Evolutionary conservation across 1,140 invertebrate species (phyloP).

Genomic region (Zaprionus nigranus): DNA sequence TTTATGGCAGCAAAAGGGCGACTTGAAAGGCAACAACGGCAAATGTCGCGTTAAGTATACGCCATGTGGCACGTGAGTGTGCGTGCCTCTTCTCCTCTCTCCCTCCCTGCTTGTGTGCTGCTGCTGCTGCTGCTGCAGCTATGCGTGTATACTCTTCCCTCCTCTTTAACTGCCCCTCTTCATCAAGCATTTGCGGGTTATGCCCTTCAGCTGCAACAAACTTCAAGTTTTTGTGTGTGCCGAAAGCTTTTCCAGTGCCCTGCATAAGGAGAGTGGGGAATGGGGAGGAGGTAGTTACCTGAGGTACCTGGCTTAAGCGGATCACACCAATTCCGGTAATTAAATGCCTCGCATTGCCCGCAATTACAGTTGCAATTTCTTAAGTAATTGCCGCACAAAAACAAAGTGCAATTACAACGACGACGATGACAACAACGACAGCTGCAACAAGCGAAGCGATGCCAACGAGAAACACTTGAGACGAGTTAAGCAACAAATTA

Average conservation of each 20-base stretch:
- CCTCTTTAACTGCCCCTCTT: too few relatives aligned
- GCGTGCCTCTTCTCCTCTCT: background rate
- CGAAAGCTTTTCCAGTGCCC: background rate
- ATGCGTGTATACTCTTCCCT: too few relatives aligned
- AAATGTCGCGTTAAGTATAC: conserved; percentile 41
- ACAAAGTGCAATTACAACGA: conserved; percentile 1
- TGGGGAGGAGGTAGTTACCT: background rate
- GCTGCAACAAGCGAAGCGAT: background rate
- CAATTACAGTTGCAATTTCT: conserved; percentile 37
- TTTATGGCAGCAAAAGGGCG: conserved; percentile 59
- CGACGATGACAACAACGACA: background rate
- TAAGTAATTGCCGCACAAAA: conserved; percentile 10
- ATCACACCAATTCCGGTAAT: conserved; percentile 13
- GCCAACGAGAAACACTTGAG: background rate
- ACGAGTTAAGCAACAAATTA: background rate
- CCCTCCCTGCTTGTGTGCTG: background rate
- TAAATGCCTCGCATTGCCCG: conserved; percentile 29
- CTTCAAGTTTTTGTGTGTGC: conserved; percentile 7
- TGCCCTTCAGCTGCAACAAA: conserved; percentile 24
- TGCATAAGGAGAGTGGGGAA: background rate
- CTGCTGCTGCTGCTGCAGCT: background rate
- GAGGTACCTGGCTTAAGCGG: background rate
- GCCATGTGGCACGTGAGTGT: conserved; percentile 7
- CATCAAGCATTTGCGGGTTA: conserved; percentile 20
- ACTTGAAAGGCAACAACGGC: conserved; percentile 38